phyloP scores from a whole-genome alignment of 2,888 invertebrate genomes.

The Lasioglossum lativentre region DNA sequence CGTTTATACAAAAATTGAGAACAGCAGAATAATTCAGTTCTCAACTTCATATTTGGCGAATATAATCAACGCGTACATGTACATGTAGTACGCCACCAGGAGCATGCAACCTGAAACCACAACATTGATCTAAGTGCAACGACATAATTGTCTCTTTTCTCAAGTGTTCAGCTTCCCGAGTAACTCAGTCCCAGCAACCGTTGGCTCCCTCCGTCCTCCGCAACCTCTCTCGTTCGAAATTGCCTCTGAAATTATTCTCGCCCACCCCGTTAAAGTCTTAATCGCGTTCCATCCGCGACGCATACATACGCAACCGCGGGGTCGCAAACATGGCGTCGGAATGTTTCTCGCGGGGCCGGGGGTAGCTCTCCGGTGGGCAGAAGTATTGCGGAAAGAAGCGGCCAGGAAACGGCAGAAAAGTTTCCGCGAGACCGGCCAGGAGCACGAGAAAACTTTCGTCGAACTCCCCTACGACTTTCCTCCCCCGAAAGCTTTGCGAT shows the following conservation, averaged over 20 bases:
- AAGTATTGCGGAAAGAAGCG: constrained; percentile 23
- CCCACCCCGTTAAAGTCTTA: constrained; percentile 19
- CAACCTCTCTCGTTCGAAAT: not conserved
- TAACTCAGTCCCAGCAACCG: not conserved
- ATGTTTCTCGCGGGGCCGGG: constrained; percentile 15
- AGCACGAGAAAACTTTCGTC: constrained; percentile 28
- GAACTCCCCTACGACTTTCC: constrained; percentile 55
- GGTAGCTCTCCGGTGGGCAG: not conserved
- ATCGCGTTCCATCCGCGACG: constrained; percentile 20
- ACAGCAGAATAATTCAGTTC: not conserved
- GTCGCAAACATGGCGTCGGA: constrained; percentile 2
- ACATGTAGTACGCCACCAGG: not conserved
- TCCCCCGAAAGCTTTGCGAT: constrained; percentile 58
- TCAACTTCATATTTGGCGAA: not conserved
- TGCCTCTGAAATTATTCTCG: constrained; percentile 33
- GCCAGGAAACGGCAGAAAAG: constrained; percentile 40
- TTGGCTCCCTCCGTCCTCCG: not conserved
- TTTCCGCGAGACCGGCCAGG: constrained; percentile 22
- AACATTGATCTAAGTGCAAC: not conserved
- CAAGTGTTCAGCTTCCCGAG: not conserved
- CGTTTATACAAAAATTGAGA: not conserved
- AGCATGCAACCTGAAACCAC: not conserved
- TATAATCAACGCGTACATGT: too few species aligned
- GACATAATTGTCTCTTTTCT: constrained; percentile 1
- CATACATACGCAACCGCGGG: constrained; percentile 11